A percentile compares a stretch with the other conserved stretches of the same genome.
phyloP scores from a whole-genome alignment of 2,797 vertebrate species.

The Eidolon dupreanum region DNA sequence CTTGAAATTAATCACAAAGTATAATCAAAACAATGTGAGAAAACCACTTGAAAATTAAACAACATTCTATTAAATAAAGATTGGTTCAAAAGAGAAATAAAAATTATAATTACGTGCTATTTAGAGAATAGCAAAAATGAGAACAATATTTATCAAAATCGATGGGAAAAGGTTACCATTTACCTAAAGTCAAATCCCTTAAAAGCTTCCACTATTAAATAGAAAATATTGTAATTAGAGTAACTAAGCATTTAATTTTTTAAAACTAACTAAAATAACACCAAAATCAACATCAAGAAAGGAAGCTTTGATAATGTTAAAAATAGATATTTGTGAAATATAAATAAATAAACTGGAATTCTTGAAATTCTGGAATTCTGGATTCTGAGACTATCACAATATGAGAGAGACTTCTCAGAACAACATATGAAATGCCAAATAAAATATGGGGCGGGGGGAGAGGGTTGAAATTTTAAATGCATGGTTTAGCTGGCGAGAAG shows the following conservation, averaged over 20 bases:
- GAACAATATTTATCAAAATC: slow-evolving; percentile 56
- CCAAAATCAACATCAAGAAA: slow-evolving; percentile 14
- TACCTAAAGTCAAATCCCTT: slow-evolving; percentile 59
- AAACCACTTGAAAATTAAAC: slow-evolving; percentile 62
- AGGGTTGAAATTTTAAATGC: background rate
- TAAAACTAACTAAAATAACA: background rate
- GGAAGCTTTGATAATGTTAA: background rate
- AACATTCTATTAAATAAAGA: slow-evolving; percentile 63
- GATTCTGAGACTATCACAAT: background rate
- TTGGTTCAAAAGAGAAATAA: slow-evolving; percentile 61
- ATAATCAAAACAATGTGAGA: slow-evolving; percentile 60
- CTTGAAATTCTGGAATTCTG: background rate
- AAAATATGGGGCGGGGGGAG: background rate
- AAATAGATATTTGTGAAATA: background rate
- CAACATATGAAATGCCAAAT: background rate
- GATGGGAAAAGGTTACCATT: background rate
- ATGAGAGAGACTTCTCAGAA: background rate
- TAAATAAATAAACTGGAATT: background rate
- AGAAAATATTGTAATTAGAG: slow-evolving; percentile 46
- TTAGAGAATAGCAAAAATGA: slow-evolving; percentile 63
- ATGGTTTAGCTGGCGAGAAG: background rate
- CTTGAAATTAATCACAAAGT: slow-evolving; percentile 65
- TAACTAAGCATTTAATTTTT: slow-evolving; percentile 35
- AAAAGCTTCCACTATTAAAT: slow-evolving; percentile 58
- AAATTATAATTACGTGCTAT: slow-evolving; percentile 59